phyloP scores from a whole-genome alignment of 2,113 vertebrate genomes.

The Xiphophorus hellerii region DNA sequence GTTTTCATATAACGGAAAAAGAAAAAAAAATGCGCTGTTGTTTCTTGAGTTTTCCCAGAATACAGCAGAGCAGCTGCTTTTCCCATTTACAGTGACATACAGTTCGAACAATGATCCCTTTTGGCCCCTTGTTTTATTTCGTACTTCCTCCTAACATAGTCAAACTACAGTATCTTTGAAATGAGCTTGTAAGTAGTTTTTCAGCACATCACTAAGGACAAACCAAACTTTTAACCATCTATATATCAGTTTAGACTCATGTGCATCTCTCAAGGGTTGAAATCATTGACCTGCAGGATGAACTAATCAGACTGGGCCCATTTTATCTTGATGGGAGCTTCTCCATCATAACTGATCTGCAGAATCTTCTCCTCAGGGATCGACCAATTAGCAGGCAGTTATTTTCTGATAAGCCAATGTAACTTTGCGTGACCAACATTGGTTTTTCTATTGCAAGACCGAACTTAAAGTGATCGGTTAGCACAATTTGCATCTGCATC shows the following conservation, averaged over 20 bases:
- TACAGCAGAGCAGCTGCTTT: conserved; percentile 79
- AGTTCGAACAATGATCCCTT: conserved; percentile 56
- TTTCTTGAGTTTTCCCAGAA: conserved; percentile 82
- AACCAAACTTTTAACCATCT: conserved; percentile 8
- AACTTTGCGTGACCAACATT: conserved; percentile 34
- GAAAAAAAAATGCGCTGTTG: conserved; percentile 70
- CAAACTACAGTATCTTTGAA: conserved; percentile 36
- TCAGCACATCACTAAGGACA: conserved; percentile 8
- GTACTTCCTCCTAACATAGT: conserved; percentile 54
- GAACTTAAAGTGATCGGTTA: conserved; percentile 29
- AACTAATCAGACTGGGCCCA: conserved; percentile 68
- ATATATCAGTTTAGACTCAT: conserved; percentile 26
- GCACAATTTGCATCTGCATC: conserved; percentile 12
- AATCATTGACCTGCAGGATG: conserved; percentile 73
- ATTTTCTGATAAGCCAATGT: conserved; percentile 71
- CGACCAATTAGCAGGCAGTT: conserved; percentile 67
- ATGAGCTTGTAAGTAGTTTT: conserved; percentile 39
- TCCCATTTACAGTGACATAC: conserved; percentile 69
- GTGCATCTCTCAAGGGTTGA: conserved; percentile 45
- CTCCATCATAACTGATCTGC: conserved; percentile 50
- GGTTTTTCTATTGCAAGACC: conserved; percentile 42
- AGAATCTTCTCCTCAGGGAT: conserved; percentile 67
- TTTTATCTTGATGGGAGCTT: conserved; percentile 55
- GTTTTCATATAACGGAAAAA: conserved; percentile 79
- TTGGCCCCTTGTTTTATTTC: conserved; percentile 5